These are phyloP conservation scores for Drosophila mimica DNA, from an alignment of 2,888 invertebrate species.

Conservation along the genomic window DNA sequence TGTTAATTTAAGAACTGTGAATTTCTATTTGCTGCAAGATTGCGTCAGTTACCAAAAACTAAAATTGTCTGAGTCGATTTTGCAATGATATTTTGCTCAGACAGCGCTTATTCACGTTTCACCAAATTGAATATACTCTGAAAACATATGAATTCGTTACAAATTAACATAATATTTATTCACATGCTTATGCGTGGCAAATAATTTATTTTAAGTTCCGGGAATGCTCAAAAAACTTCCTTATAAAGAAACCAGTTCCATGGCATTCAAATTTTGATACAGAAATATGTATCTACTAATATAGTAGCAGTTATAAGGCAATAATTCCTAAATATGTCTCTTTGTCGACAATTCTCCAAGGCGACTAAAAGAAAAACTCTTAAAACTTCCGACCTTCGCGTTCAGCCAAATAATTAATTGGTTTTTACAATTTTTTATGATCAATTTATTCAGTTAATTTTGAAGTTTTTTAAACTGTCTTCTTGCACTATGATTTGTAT, in stretches of 20 bases:
- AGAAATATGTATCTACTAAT: constrained; percentile 22
- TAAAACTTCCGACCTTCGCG: constrained; percentile 31
- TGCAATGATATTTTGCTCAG: constrained; percentile 1
- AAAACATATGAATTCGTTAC: constrained; percentile 1
- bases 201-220: constrained; percentile 63
- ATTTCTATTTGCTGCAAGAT: constrained; percentile 31
- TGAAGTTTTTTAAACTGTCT: constrained; percentile 17
- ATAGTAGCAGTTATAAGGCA: constrained; percentile 33
- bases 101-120: constrained; percentile 26
- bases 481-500: constrained; percentile 19
- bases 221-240: constrained; percentile 63
- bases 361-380: constrained; percentile 17
- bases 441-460: constrained; percentile 25
- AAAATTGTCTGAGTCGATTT: background rate
- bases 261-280: constrained; percentile 20
- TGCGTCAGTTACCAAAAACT: constrained; percentile 10
- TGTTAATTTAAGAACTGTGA: constrained; percentile 36
- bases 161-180: constrained; percentile 51
- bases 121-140: constrained; percentile 4
- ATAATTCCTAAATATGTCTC: constrained; percentile 41
- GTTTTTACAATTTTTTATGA: constrained; percentile 31
- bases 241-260: constrained; percentile 58
- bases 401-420: constrained; percentile 47
- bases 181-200: constrained; percentile 27
- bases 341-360: constrained; percentile 22